Evolutionary conservation across 2,113 vertebrate species (phyloP).

Genomic region (Corythornis cristatus): DNA sequence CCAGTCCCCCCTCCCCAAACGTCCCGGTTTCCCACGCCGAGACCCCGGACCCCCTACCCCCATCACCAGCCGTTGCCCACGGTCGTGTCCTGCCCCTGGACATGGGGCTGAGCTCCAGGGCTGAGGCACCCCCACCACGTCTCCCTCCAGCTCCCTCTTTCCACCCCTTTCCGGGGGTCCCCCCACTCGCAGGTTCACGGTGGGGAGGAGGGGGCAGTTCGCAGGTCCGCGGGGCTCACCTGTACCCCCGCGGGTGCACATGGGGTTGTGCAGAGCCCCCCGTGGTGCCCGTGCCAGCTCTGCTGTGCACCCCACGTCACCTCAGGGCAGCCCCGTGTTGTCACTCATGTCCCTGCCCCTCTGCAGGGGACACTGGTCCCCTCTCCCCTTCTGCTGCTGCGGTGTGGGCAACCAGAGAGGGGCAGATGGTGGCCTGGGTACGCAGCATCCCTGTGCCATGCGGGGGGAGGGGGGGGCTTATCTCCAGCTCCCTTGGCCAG

Average conservation of each 20-base stretch:
- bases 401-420: neutral
- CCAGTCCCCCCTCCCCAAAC: neutral
- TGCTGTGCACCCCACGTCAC: accelerated
- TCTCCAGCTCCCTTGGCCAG: neutral
- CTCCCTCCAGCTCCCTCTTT: no score
- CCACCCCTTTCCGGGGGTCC: neutral
- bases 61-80: neutral
- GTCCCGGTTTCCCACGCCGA: neutral
- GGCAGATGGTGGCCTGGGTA: neutral
- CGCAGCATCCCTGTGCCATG: neutral
- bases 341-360: neutral
- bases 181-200: neutral
- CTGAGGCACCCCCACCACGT: neutral
- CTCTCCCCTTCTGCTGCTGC: neutral
- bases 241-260: neutral
- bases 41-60: neutral
- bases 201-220: neutral
- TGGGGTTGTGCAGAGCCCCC: neutral
- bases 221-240: neutral
- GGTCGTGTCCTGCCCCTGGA: neutral
- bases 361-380: neutral
- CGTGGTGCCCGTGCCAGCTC: neutral
- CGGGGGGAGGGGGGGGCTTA: neutral
- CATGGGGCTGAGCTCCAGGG: neutral
- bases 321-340: neutral